A percentile compares a stretch with the other conserved stretches of the same genome.
phyloP scores from a whole-genome alignment of 2,888 invertebrate species.

The Ceriagrion tenellum region DNA sequence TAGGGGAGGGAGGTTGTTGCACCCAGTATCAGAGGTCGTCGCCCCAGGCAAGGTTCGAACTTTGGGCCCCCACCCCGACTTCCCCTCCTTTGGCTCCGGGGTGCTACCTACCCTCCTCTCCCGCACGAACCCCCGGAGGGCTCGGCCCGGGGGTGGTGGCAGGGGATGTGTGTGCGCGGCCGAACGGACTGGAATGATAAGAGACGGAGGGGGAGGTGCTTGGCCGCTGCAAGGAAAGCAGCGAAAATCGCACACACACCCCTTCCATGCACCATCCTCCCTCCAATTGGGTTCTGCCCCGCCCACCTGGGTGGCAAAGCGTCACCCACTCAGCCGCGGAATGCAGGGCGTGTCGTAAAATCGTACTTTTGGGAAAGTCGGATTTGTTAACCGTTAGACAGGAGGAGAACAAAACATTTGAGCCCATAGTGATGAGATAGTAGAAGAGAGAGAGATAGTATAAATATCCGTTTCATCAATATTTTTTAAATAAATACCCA shows the following conservation, averaged over 20 bases:
- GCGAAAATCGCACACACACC: background rate
- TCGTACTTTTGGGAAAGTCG: too few relatives aligned
- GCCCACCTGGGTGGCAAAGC: too few relatives aligned
- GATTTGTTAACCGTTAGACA: too few relatives aligned
- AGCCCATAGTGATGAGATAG: too few relatives aligned
- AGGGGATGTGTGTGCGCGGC: background rate
- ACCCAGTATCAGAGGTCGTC: background rate
- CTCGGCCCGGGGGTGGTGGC: background rate
- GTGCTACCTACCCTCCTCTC: background rate
- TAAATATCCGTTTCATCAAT: too few relatives aligned
- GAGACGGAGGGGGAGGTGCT: background rate
- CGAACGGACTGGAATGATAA: background rate
- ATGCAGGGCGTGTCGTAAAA: too few relatives aligned
- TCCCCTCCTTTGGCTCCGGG: background rate
- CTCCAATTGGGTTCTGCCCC: background rate
- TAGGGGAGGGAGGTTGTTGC: background rate
- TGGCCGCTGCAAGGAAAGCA: background rate
- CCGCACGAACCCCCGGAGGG: background rate
- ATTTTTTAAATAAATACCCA: too few relatives aligned
- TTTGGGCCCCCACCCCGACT: background rate
- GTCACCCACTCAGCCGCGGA: too few relatives aligned
- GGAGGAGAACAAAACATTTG: too few relatives aligned
- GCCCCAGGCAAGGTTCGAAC: constrained; percentile 7
- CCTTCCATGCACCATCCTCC: background rate
- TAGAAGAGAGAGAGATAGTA: too few relatives aligned